Percentiles rank a stretch among this genome's conserved stretches.
These are phyloP conservation scores for Rattus rattus DNA, from an alignment of 2,113 vertebrate genomes.

Conservation along the genomic window DNA sequence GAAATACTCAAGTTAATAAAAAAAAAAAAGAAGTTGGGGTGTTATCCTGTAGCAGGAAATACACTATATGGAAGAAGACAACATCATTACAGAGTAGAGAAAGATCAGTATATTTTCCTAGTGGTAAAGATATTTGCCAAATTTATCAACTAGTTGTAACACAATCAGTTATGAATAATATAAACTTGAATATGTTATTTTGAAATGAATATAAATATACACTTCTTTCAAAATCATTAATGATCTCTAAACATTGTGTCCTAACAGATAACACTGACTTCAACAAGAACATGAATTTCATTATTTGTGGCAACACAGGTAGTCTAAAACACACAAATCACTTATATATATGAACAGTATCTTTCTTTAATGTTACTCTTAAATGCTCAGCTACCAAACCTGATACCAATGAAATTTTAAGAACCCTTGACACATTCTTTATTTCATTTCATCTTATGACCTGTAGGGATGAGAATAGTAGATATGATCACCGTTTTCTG, in stretches of 20 bases:
- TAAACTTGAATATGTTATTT: background rate
- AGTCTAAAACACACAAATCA: background rate
- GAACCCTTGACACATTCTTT: background rate
- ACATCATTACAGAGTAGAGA: background rate
- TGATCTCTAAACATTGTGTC: background rate
- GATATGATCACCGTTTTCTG: background rate
- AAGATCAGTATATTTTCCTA: slow-evolving; percentile 8
- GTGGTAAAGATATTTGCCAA: background rate
- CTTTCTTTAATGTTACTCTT: slow-evolving; percentile 2
- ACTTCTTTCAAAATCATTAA: background rate
- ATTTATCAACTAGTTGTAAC: background rate
- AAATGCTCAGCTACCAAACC: background rate
- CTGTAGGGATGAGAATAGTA: background rate
- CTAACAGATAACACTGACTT: background rate
- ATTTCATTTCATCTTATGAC: background rate
- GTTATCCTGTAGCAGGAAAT: background rate
- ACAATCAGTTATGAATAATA: slow-evolving; percentile 6
- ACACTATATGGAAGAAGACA: background rate
- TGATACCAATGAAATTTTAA: background rate
- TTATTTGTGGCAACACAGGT: background rate
- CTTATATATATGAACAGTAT: slow-evolving; percentile 4
- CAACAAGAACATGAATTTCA: slow-evolving; percentile 18
- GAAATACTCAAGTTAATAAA: too few species aligned
- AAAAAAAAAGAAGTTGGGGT: background rate
- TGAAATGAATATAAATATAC: background rate